Evolutionary conservation across 2,888 invertebrate genomes (phyloP), one percentile per base, ranked within the genome.

Genomic region (Hetaerina titia): DNA sequence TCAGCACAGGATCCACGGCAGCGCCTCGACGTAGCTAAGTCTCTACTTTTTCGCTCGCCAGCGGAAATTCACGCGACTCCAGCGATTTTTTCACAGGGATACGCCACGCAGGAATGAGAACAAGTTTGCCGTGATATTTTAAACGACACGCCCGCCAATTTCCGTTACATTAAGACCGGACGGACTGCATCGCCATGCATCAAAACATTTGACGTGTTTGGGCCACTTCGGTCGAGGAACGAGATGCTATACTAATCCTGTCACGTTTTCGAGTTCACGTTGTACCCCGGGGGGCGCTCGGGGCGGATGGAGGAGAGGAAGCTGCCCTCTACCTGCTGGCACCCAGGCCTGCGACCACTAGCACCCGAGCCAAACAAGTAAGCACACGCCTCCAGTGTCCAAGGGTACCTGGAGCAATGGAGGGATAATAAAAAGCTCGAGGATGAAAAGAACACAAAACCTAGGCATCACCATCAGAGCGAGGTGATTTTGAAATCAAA

Each of bases 191-290:
- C 57, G 58, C 58, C 57, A 89, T 89, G 89, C 57, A 89, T 89
- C 89, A 89, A 89, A 89, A 89, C 69, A n/a, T 31, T 92, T 92
- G 92, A 69, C 92, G 58, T 56, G 58, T n/a, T 19, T 7, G 88
- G 90, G 63, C 6, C 92, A 25, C 45, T 69, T 45, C 19, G 56
- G 69, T 13, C 22, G 56, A 19, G 74, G 56, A 19, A 45, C 69
- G 69, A n/a, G 92, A 45, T 45, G 56, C 56, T 69, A 57, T 57
- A 92, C 92, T 92, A 92, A 92, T 92, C 92, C 56, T 56, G 17
- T 92, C 69, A 11, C 69, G 69, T 74, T 74, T 92, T 22, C 58
- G 58, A 58, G 56, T 56, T 8, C 69, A 56, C 63, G n/a, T 58
- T 19, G 56, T 11, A 56, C 56, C 56, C 19, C 13, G 57, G 56